A percentile compares a stretch with the other conserved stretches of the same genome.
Conservation (phyloP, 2,888 invertebrate species). For the Pyrrhia umbra region DNA sequence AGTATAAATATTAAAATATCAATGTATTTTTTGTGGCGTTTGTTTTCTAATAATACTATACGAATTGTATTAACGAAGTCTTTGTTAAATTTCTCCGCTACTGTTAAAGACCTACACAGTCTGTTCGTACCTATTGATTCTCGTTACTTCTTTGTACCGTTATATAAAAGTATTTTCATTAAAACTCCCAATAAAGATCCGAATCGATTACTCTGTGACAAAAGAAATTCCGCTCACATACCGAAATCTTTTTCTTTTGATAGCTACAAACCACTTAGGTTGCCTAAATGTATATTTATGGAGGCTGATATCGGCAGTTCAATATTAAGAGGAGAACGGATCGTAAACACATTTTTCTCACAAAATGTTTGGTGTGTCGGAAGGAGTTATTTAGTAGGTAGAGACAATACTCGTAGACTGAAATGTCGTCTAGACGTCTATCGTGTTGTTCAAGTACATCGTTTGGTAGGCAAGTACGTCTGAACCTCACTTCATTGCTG, state of each 20-base stretch:
- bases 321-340: conserved; percentile 14
- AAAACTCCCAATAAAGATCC: conserved; percentile 37
- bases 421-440: conserved; percentile 46
- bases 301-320: conserved; percentile 34
- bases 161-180: conserved; percentile 54
- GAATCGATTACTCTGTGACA: conserved; percentile 40
- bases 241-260: conserved; percentile 41
- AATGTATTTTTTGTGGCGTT: conserved; percentile 1
- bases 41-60: background rate
- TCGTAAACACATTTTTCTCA: conserved; percentile 39
- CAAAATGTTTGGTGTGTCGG: conserved; percentile 23
- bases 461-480: conserved; percentile 13
- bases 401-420: conserved; percentile 12
- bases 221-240: conserved; percentile 41
- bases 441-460: conserved; percentile 16
- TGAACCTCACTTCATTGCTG: conserved; percentile 38
- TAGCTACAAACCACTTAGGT: conserved; percentile 32
- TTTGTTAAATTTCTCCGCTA: conserved; percentile 21
- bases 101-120: conserved; percentile 17
- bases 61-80: conserved; percentile 1
- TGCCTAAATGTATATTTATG: conserved; percentile 36
- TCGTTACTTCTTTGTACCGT: conserved; percentile 22
- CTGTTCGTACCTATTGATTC: conserved; percentile 2
- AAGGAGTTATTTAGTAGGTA: conserved; percentile 25
- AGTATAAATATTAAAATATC: background rate